phyloP scores from a whole-genome alignment of 2,797 vertebrate species.

The Oreochromis grahami region DNA sequence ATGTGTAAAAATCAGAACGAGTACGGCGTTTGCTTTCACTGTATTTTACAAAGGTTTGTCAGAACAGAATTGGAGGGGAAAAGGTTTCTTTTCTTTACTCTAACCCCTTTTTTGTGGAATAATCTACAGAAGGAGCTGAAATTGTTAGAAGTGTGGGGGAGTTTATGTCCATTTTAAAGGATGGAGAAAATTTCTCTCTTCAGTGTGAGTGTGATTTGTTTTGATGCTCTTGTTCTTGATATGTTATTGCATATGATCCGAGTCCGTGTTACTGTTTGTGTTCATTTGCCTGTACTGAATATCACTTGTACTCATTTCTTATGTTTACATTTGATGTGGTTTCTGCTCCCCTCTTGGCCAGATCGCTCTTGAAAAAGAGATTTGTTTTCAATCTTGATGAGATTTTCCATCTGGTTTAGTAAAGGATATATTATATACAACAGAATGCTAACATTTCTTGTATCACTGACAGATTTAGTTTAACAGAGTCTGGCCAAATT shows the following conservation, averaged over 20 bases:
- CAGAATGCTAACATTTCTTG: not conserved
- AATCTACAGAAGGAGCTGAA: not conserved
- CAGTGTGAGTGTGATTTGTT: rapidly evolving
- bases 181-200: rapidly evolving
- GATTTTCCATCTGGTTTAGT: not conserved
- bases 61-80: not conserved
- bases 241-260: rapidly evolving
- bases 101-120: not conserved
- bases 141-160: not conserved
- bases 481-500: not conserved
- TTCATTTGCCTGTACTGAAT: not conserved
- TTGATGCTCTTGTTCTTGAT: not conserved
- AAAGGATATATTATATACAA: not conserved
- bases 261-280: not conserved
- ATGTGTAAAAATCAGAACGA: not conserved
- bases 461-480: not conserved
- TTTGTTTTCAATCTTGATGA: not conserved
- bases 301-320: not conserved
- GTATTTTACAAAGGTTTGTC: not conserved
- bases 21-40: rapidly evolving
- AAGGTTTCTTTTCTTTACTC: not conserved
- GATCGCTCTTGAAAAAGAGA: rapidly evolving
- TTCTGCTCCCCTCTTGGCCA: not conserved
- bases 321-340: not conserved
- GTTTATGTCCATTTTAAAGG: not conserved